Percentiles rank a stretch among this genome's conserved stretches.
These are phyloP conservation scores for Rousettus leschenaultii DNA, from an alignment of 2,113 vertebrate species.

Conservation along the genomic window DNA sequence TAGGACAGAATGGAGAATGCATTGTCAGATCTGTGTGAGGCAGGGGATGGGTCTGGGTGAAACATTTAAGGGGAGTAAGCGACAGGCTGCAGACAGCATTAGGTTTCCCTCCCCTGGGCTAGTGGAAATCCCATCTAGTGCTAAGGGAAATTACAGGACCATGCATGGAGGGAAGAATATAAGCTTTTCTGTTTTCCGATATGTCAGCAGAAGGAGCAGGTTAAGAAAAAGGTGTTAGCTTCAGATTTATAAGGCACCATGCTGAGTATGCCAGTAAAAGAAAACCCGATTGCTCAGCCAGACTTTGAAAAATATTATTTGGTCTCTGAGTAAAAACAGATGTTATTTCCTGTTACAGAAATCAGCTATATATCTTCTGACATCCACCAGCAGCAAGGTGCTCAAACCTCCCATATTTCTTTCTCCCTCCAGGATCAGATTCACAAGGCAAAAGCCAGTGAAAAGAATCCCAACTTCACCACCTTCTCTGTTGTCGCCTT, in stretches of 20 bases:
- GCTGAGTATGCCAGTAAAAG: background rate
- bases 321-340: background rate
- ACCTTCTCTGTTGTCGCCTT: background rate
- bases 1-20: rapidly evolving
- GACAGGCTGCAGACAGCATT: background rate
- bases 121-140: background rate
- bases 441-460: background rate
- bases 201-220: background rate
- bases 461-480: background rate
- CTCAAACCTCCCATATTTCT: rapidly evolving
- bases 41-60: rapidly evolving
- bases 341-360: background rate
- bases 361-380: background rate
- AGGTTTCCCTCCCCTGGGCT: background rate
- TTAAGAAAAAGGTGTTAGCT: background rate
- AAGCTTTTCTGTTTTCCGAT: background rate
- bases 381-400: background rate
- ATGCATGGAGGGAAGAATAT: rapidly evolving
- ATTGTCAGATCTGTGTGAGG: no score
- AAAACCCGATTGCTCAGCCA: background rate
- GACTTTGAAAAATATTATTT: conserved; percentile 3
- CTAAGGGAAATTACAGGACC: background rate
- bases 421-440: rapidly evolving
- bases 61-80: background rate
- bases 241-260: background rate